These are phyloP conservation scores for Thunnus thynnus DNA, from an alignment of 2,113 vertebrate genomes.

Conservation along the genomic window DNA sequence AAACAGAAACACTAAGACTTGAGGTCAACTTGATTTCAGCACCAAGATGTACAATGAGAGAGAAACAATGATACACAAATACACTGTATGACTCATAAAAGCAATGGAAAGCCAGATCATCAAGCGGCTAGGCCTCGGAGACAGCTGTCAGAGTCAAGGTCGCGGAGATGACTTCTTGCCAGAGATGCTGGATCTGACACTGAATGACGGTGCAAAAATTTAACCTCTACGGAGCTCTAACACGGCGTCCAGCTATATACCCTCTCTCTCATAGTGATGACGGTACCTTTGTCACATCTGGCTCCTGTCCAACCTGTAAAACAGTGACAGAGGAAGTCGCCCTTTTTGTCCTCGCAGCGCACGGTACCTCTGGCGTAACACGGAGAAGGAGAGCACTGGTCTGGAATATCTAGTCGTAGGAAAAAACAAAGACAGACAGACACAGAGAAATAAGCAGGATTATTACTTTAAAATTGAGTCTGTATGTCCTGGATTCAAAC, in stretches of 20 bases:
- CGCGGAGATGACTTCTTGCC: constrained; percentile 17
- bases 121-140: too few relatives aligned
- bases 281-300: constrained; percentile 90
- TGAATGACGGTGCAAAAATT: constrained; percentile 48
- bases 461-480: constrained; percentile 12
- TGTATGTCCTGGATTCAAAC: constrained; percentile 1
- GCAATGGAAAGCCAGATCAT: background rate
- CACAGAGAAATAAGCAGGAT: constrained; percentile 1
- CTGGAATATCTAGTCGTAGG: constrained; percentile 89
- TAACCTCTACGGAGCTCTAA: constrained; percentile 35
- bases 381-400: constrained; percentile 94
- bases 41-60: background rate
- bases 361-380: constrained; percentile 87
- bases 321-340: constrained; percentile 93
- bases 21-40: constrained; percentile 16
- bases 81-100: background rate
- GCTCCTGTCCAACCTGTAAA: constrained; percentile 91
- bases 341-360: constrained; percentile 93
- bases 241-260: background rate
- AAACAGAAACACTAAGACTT: background rate
- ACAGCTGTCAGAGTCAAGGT: constrained; percentile 46
- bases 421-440: constrained; percentile 43
- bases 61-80: background rate
- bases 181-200: constrained; percentile 20
- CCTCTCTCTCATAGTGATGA: constrained; percentile 24